These are phyloP conservation scores for Eriosoma lanigerum DNA, from an alignment of 1,140 invertebrate species.

Conservation along the genomic window DNA sequence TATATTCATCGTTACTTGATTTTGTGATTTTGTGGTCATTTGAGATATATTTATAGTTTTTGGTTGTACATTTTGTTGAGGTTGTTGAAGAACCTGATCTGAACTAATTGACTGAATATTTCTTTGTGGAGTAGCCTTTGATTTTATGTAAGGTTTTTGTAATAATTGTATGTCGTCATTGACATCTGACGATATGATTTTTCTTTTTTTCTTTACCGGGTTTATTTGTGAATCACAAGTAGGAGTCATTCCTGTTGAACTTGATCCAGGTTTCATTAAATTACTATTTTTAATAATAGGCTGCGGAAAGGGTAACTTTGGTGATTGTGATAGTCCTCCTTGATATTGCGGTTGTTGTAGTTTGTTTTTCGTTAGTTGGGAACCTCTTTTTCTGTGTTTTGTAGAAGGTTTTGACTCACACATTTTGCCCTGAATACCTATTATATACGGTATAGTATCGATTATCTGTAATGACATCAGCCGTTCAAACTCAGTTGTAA, in stretches of 20 bases:
- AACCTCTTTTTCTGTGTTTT: not conserved
- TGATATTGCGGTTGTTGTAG: not conserved
- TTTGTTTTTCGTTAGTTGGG: not conserved
- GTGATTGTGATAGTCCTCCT: not conserved
- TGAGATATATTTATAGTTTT: too few relatives aligned
- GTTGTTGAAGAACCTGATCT: too few relatives aligned
- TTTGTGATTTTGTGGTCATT: too few relatives aligned
- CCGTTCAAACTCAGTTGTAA: not conserved
- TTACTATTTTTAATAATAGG: not conserved
- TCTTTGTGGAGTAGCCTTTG: too few relatives aligned
- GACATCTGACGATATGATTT: not conserved
- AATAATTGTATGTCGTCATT: too few relatives aligned
- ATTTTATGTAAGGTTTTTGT: too few relatives aligned
- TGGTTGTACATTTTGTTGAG: too few relatives aligned
- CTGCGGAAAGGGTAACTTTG: not conserved
- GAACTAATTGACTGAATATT: too few relatives aligned
- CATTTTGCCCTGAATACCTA: not conserved
- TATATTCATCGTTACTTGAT: too few relatives aligned
- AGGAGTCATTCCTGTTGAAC: not conserved
- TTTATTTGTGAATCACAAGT: not conserved
- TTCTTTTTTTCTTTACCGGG: not conserved
- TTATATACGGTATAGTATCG: not conserved
- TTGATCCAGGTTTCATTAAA: not conserved
- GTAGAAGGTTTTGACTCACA: not conserved
- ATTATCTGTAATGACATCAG: not conserved